phyloP scores from a whole-genome alignment of 2,113 vertebrate species.

The Hyperoodon ampullatus region DNA sequence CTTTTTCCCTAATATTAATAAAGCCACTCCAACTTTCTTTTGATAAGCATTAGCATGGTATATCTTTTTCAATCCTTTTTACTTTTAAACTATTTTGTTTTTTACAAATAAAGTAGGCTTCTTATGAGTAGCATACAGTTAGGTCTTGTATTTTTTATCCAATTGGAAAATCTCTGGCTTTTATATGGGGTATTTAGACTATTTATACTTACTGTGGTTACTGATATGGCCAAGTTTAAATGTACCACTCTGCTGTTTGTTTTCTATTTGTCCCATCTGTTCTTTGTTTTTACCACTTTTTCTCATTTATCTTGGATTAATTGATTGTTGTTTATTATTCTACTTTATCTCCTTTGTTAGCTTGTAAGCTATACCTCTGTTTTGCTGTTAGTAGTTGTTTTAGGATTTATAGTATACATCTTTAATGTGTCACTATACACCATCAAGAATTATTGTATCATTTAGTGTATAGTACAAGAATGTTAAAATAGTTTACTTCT shows the following conservation, averaged over 20 bases:
- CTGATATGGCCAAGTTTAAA: background rate
- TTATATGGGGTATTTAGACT: background rate
- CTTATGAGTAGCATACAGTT: background rate
- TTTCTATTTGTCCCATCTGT: background rate
- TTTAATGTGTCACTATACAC: background rate
- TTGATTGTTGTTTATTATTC: background rate
- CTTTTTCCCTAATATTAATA: constrained; percentile 23
- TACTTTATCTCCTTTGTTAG: background rate
- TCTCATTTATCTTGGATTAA: background rate
- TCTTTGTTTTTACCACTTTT: background rate
- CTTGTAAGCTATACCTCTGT: background rate
- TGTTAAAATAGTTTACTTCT: background rate
- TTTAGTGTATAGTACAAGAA: background rate
- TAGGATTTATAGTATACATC: background rate
- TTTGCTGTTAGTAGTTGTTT: background rate
- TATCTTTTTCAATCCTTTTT: background rate
- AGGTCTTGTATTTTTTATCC: background rate
- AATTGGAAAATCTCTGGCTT: background rate
- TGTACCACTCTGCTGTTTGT: background rate
- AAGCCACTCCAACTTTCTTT: background rate
- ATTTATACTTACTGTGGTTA: background rate
- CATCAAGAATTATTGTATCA: background rate
- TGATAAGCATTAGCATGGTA: background rate
- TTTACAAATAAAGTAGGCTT: background rate
- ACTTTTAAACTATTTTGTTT: background rate